Evolutionary conservation across 2,888 invertebrate genomes (phyloP), one percentile per base, ranked within the genome.

Genomic region (Glyphotaelius pellucidus): DNA sequence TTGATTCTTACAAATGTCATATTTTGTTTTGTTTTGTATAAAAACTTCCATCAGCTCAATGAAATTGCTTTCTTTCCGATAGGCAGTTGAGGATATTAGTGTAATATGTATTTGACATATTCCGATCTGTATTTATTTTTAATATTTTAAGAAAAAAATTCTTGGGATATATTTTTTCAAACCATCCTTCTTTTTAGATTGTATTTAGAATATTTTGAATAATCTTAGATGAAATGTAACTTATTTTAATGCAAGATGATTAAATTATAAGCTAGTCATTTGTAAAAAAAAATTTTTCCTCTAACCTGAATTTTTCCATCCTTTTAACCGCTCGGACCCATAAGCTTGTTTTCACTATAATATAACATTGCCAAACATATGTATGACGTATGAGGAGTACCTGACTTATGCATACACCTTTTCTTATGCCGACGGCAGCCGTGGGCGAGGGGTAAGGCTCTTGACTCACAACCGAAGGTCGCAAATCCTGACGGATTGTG

Each of bases 181-280:
- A 81, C 81, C 81, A 81, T 31, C 81, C 15, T 81, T 19, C 81
- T 81, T 31, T 32, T 32, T 81, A 81, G 81, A 81, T 12, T 67
- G 52, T 52, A 87, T 87, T 87, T 87, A 87, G 87, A 87, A 52
- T 87, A 87, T 30, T 52, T 31, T 42, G 87, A 87, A 42, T 87
- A 87, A 35, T 89, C 79, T 89, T 80, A 79, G 30, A 38, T 80
- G n/a, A 35, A 88, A 88, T 88, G 80, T 89, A 89, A 35, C 80
- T 80, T 38, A 80, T 80, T 79, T 80, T 80, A 89, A 25, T 88
- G 52, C n/a, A 80, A 89, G 80, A 89, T 79, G 35, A 89, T 80
- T 89, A 80, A 89, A 89, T n/a, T 89, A 80, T 89, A 89, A 80
- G 89, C 89, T 89, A 89, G 89, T 89, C 89, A 89, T 89, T 89